phyloP scores from a whole-genome alignment of 2,888 invertebrate species.

The Agonopterix alstromeriana region DNA sequence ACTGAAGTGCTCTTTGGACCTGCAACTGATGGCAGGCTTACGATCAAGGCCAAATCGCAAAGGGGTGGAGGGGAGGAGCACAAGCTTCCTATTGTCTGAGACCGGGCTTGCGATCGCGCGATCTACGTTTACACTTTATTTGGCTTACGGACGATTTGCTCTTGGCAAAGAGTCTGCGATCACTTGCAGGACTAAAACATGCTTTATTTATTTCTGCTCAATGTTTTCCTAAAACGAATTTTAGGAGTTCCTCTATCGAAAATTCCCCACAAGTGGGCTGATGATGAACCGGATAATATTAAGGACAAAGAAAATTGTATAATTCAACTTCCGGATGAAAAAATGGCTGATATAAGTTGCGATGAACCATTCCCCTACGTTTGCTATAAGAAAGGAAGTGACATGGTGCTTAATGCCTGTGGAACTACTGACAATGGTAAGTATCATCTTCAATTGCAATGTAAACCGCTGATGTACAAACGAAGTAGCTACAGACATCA shows the following conservation, averaged over 20 bases:
- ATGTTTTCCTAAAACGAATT: neutral
- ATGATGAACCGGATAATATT: slow-evolving; percentile 25
- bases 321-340: slow-evolving; percentile 13
- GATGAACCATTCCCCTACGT: neutral
- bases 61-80: no score
- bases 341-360: neutral
- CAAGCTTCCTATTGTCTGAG: no score
- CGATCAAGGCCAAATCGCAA: no score
- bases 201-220: neutral
- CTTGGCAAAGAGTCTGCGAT: no score
- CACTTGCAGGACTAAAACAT: neutral
- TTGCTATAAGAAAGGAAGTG: neutral
- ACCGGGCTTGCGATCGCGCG: no score
- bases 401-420: neutral
- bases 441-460: neutral
- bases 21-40: no score
- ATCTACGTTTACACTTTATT: no score
- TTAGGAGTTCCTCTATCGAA: slow-evolving; percentile 20
- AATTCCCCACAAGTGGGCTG: slow-evolving; percentile 23
- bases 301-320: slow-evolving; percentile 22
- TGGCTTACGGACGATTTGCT: no score
- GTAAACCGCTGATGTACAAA: no score
- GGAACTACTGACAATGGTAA: neutral
- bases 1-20: no score
- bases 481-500: no score